Evolutionary conservation across 2,797 vertebrate genomes (phyloP).

Genomic region (Mionectes olivaceus): DNA sequence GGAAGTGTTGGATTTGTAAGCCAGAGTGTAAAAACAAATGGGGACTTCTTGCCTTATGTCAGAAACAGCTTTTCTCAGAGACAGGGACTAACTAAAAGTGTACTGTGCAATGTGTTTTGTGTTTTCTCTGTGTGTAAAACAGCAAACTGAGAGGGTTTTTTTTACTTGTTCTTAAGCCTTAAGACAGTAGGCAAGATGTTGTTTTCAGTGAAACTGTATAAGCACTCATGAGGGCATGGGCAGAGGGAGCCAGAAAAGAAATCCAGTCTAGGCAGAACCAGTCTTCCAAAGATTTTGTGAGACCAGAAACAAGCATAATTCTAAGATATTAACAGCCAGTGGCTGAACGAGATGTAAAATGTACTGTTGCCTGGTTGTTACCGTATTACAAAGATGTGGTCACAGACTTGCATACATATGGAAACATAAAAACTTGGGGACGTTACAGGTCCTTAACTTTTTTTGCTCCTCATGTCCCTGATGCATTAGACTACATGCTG

Average conservation of each 20-base stretch:
- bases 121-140: neutral
- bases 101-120: neutral
- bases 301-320: neutral
- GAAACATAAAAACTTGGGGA: neutral
- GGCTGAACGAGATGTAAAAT: neutral
- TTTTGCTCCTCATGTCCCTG: neutral
- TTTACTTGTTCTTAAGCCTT: neutral
- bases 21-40: accelerated
- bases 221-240: neutral
- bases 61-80: neutral
- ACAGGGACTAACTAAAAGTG: neutral
- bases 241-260: neutral
- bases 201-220: neutral
- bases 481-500: neutral
- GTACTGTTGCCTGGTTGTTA: neutral
- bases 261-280: neutral
- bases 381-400: neutral
- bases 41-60: neutral
- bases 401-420: accelerated
- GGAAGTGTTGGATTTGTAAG: neutral
- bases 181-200: neutral
- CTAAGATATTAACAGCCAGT: neutral
- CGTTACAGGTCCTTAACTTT: neutral
- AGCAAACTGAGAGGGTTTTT: neutral
- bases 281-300: neutral